Percentiles rank a stretch among this genome's conserved stretches.
These are phyloP conservation scores for Sakesphorus luctuosus DNA, from an alignment of 2,113 vertebrate genomes.

Conservation along the genomic window DNA sequence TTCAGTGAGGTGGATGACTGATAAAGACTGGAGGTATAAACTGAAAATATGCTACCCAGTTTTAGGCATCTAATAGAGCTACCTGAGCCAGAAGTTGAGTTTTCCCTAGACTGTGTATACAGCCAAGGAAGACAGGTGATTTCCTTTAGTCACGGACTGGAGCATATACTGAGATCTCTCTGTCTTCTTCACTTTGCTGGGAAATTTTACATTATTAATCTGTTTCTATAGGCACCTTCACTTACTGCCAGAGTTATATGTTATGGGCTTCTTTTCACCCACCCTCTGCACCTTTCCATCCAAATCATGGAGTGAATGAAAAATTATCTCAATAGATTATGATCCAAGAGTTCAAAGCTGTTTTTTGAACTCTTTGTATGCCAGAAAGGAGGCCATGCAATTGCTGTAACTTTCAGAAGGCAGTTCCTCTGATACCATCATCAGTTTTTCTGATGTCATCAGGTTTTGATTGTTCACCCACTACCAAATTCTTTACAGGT, in stretches of 20 bases:
- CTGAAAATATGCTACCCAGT: background rate
- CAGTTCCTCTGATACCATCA: background rate
- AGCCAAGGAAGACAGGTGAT: background rate
- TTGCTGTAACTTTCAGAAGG: background rate
- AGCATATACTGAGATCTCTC: background rate
- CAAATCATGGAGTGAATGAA: background rate
- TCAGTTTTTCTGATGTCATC: background rate
- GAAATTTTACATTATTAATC: background rate
- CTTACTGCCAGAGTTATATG: background rate
- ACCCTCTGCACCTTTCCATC: background rate
- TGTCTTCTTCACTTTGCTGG: background rate
- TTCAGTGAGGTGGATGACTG: background rate
- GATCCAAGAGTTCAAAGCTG: background rate
- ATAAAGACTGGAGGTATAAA: background rate
- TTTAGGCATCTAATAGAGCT: background rate
- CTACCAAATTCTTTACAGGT: background rate
- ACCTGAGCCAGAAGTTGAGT: background rate
- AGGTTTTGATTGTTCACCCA: background rate
- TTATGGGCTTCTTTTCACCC: background rate
- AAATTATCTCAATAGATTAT: background rate
- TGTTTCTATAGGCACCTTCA: background rate
- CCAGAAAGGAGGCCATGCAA: background rate
- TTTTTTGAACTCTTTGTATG: background rate
- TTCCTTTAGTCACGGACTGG: background rate
- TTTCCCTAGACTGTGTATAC: background rate